phyloP scores from a whole-genome alignment of 2,797 vertebrate species.

The Benthosema pterotum region DNA sequence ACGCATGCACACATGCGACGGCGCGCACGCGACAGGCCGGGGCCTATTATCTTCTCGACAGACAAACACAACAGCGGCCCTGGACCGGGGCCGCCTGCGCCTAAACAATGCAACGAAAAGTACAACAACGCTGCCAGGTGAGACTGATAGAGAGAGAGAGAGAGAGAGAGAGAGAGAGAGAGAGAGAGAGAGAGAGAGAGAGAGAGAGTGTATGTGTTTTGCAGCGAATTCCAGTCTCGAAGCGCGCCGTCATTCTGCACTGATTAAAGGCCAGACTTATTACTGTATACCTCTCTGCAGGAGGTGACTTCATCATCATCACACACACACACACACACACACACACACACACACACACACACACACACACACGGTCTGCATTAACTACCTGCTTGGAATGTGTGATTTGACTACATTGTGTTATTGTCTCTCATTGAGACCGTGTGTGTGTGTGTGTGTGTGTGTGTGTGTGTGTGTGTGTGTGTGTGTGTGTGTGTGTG shows the following conservation, averaged over 20 bases:
- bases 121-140: constrained; percentile 2
- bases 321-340: constrained; percentile 22
- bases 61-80: constrained; percentile 23
- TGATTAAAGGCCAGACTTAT: constrained; percentile 47
- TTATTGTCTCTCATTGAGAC: constrained; percentile 39
- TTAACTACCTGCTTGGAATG: constrained; percentile 62
- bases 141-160: not conserved
- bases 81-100: constrained; percentile 45
- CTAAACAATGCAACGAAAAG: constrained; percentile 34
- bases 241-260: constrained; percentile 21
- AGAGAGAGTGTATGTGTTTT: constrained; percentile 13
- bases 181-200: not conserved
- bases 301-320: constrained; percentile 17
- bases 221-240: not conserved
- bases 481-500: constrained; percentile 17
- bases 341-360: constrained; percentile 1
- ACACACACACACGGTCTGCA: constrained; percentile 2
- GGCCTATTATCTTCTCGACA: not conserved
- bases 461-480: constrained; percentile 6
- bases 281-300: not conserved
- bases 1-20: too few relatives aligned
- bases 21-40: not conserved
- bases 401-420: constrained; percentile 64
- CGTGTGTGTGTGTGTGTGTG: constrained; percentile 30
- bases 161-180: not conserved